Percentiles rank a stretch among this genome's conserved stretches.
Evolutionary conservation across 2,797 vertebrate genomes (phyloP).

Genomic region (Borostomias antarcticus): DNA sequence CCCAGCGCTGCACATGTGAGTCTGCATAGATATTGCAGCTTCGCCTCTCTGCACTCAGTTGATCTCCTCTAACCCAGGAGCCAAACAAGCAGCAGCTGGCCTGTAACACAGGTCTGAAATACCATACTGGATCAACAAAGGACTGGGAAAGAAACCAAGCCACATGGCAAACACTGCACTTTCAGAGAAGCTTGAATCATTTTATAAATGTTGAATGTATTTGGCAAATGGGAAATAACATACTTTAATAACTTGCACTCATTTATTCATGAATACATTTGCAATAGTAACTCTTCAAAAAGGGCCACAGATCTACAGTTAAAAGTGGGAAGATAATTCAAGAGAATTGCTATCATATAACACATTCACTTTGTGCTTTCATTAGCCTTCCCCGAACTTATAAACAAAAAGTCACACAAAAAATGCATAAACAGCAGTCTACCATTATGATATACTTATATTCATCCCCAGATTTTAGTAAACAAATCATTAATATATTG

Average conservation of each 20-base stretch:
- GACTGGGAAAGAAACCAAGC: conserved; percentile 5
- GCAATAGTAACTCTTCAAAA: too few relatives aligned
- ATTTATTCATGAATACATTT: too few relatives aligned
- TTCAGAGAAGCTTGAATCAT: too few relatives aligned
- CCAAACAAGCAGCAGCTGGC: conserved; percentile 51
- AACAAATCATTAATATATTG: background rate
- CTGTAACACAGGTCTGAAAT: conserved; percentile 38
- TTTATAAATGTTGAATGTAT: too few relatives aligned
- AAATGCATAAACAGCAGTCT: background rate
- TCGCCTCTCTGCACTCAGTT: conserved; percentile 33
- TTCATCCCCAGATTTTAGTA: background rate
- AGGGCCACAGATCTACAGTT: too few relatives aligned
- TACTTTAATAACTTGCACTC: too few relatives aligned
- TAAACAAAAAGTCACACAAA: too few relatives aligned
- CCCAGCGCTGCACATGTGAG: conserved; percentile 63
- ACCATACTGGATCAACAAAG: conserved; percentile 43
- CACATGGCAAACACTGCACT: background rate
- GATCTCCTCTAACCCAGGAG: conserved; percentile 39
- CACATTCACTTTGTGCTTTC: too few relatives aligned
- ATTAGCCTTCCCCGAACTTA: too few relatives aligned
- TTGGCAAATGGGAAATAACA: too few relatives aligned
- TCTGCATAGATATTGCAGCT: conserved; percentile 72
- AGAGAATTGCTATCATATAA: too few relatives aligned
- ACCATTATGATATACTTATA: background rate
- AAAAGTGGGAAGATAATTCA: too few relatives aligned